Percentiles rank a stretch among this genome's conserved stretches.
phyloP scores from a whole-genome alignment of 2,888 invertebrate species.

The Ethmia dodecea region DNA sequence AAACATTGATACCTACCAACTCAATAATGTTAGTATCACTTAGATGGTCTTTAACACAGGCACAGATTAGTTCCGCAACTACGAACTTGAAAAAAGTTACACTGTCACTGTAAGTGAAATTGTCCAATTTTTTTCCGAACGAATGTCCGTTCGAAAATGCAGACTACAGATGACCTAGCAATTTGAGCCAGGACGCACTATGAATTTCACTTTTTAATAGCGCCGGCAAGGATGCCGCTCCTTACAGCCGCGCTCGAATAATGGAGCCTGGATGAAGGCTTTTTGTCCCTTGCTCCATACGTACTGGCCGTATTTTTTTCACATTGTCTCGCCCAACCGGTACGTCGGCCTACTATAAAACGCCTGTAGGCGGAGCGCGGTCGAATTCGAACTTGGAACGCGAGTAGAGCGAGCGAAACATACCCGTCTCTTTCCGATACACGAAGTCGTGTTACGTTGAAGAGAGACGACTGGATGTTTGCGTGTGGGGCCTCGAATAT shows the following conservation, averaged over 20 bases:
- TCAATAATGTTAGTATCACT: constrained; percentile 23
- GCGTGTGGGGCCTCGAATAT: constrained; percentile 14
- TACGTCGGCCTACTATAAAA: constrained; percentile 37
- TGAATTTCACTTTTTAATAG: constrained; percentile 46
- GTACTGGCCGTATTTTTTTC: constrained; percentile 43
- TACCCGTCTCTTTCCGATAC: constrained; percentile 26
- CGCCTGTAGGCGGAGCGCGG: constrained; percentile 46
- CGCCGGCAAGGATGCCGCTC: constrained; percentile 48
- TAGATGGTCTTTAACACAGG: constrained; percentile 21
- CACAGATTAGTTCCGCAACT: constrained; percentile 24
- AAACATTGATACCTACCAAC: constrained; percentile 11
- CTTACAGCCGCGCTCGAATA: constrained; percentile 46
- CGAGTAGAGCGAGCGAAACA: constrained; percentile 9
- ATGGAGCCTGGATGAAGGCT: constrained; percentile 52
- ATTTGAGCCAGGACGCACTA: constrained; percentile 33
- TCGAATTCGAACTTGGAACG: constrained; percentile 10
- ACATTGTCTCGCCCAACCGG: constrained; percentile 57
- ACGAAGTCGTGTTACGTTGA: constrained; percentile 11
- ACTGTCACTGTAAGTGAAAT: constrained; percentile 43
- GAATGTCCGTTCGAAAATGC: constrained; percentile 35
- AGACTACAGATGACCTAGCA: constrained; percentile 43
- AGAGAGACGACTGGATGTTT: constrained; percentile 28
- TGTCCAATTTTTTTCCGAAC: constrained; percentile 37
- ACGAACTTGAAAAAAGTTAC: constrained; percentile 27
- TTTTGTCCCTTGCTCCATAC: constrained; percentile 56